These are phyloP conservation scores for Ovis canadensis DNA, from an alignment of 2,113 vertebrate species.

Conservation along the genomic window DNA sequence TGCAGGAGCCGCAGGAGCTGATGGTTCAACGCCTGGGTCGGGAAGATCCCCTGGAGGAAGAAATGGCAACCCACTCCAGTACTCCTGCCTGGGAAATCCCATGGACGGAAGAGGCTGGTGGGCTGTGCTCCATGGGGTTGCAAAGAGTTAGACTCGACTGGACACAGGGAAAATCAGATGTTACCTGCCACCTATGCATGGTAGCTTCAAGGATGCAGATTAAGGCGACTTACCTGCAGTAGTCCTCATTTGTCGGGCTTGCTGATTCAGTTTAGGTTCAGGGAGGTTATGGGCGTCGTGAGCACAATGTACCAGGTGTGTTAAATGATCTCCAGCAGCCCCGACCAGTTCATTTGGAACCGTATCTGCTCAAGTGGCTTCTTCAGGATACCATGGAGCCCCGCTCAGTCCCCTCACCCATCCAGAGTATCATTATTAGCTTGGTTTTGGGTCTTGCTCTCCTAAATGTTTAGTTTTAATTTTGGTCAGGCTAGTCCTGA, in stretches of 20 bases:
- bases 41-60: neutral
- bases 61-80: neutral
- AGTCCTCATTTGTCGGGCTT: neutral
- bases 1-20: neutral
- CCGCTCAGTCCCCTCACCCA: accelerated
- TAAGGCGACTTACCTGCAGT: neutral
- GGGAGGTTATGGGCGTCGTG: neutral
- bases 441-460: neutral
- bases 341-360: neutral
- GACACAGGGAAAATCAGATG: neutral
- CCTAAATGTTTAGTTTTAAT: neutral
- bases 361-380: neutral
- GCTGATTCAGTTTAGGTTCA: neutral
- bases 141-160: neutral
- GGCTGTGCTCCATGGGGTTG: neutral
- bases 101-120: neutral
- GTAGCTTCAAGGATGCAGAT: neutral
- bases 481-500: neutral
- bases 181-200: accelerated
- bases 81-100: neutral
- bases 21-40: neutral
- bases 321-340: neutral
- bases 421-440: neutral
- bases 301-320: neutral
- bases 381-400: neutral